phyloP scores from a whole-genome alignment of 1,140 invertebrate genomes.

The Zaprionus camerounensis region DNA sequence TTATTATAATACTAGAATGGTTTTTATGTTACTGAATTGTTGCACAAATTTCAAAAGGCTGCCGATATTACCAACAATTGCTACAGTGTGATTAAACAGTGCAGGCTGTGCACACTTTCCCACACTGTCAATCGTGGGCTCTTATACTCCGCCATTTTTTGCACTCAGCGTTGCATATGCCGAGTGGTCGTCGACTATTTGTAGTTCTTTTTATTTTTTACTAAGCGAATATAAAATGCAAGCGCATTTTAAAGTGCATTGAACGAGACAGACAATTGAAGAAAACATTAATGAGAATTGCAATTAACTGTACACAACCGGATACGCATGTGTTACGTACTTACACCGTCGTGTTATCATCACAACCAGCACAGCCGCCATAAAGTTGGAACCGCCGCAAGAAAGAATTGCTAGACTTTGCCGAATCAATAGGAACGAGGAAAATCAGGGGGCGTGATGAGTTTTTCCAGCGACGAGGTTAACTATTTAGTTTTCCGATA shows the following conservation, averaged over 20 bases:
- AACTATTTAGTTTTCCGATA: slow-evolving; percentile 99
- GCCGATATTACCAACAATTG: background rate
- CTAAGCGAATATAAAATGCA: slow-evolving; percentile 36
- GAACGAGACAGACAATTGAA: slow-evolving; percentile 3
- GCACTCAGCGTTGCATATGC: slow-evolving; percentile 67
- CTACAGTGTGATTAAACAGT: background rate
- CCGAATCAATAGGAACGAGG: slow-evolving; percentile 28
- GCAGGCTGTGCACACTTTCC: slow-evolving; percentile 7
- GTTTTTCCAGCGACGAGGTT: slow-evolving; percentile 99
- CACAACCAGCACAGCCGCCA: slow-evolving; percentile 42
- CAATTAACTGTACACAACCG: slow-evolving; percentile 30
- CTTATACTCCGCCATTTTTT: slow-evolving; percentile 66
- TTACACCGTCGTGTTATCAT: slow-evolving; percentile 38
- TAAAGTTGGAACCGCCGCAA: slow-evolving; percentile 29
- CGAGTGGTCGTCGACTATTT: slow-evolving; percentile 40
- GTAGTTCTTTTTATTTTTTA: slow-evolving; percentile 25
- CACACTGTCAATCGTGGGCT: slow-evolving; percentile 5
- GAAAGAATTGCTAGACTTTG: slow-evolving; percentile 28
- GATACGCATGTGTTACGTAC: slow-evolving; percentile 73
- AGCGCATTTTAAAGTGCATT: slow-evolving; percentile 41
- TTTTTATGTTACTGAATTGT: background rate
- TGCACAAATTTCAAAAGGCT: background rate
- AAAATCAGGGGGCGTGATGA: slow-evolving; percentile 88
- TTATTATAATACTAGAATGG: background rate
- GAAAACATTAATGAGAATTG: slow-evolving; percentile 8